Percentiles rank a stretch among this genome's conserved stretches.
Evolutionary conservation across 53 echinoderm and acorn worm species (phyloP).

Genomic region (Patiria pectinifera): DNA sequence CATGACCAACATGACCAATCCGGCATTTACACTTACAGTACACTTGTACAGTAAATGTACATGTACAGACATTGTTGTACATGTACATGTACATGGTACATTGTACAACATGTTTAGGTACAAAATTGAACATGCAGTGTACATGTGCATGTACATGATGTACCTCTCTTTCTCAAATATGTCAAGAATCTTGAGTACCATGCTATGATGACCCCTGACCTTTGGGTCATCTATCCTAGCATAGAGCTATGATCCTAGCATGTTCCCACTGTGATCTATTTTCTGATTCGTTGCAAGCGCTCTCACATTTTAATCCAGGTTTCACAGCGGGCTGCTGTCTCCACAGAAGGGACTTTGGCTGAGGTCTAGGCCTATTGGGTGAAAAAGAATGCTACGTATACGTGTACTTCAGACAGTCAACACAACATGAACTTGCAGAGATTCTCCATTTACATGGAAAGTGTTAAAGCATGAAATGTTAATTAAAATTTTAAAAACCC

Average conservation of each 20-base stretch:
- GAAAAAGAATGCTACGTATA: constrained; percentile 4
- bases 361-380: background rate
- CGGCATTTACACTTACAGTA: too few species aligned
- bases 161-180: background rate
- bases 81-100: background rate
- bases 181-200: background rate
- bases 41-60: too few species aligned
- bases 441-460: too few species aligned
- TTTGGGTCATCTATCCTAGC: constrained; percentile 35
- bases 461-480: too few species aligned
- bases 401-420: background rate
- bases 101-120: background rate
- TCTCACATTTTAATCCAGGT: constrained; percentile 16
- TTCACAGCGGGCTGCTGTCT: constrained; percentile 19
- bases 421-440: background rate
- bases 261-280: constrained; percentile 2
- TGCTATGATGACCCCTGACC: constrained; percentile 50
- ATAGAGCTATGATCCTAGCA: too few species aligned
- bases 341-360: background rate
- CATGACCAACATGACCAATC: too few species aligned
- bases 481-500: too few species aligned
- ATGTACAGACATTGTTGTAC: background rate
- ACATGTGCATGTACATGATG: background rate
- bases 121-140: background rate
- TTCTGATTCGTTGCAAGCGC: constrained; percentile 1